Percentiles rank a stretch among this genome's conserved stretches.
Conservation (phyloP, 2,113 vertebrate species). For the Mobula birostris region DNA sequence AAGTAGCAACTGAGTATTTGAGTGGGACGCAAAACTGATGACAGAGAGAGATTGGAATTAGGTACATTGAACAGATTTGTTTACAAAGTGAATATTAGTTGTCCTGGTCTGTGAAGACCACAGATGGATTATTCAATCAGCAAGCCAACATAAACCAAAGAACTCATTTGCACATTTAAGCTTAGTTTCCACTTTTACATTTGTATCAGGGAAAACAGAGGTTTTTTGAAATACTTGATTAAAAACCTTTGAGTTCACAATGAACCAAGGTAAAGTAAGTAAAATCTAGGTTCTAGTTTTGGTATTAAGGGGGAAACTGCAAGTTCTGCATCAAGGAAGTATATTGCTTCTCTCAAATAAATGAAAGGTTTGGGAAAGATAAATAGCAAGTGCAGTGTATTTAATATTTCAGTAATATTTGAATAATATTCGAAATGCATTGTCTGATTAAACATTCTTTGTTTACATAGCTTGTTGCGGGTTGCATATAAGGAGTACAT, state of each 20-base stretch:
- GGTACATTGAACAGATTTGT: not conserved
- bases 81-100: not conserved
- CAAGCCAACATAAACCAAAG: not conserved
- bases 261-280: not conserved
- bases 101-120: not conserved
- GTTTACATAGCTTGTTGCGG: too few species aligned
- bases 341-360: not conserved
- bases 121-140: not conserved
- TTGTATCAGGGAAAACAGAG: not conserved
- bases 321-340: not conserved
- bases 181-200: not conserved
- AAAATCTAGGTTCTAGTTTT: not conserved
- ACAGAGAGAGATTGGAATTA: not conserved
- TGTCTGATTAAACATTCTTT: too few species aligned
- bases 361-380: not conserved
- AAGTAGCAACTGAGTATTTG: not conserved
- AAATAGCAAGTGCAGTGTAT: not conserved
- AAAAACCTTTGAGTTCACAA: not conserved
- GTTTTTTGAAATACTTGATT: not conserved
- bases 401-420: too few species aligned
- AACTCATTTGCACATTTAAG: not conserved
- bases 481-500: too few species aligned
- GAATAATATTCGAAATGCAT: too few species aligned
- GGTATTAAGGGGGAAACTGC: not conserved
- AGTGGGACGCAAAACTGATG: not conserved